These are phyloP conservation scores for Hemicentrotus pulcherrimus DNA, from an alignment of 35 echinoderm and acorn worm genomes.

Conservation along the genomic window DNA sequence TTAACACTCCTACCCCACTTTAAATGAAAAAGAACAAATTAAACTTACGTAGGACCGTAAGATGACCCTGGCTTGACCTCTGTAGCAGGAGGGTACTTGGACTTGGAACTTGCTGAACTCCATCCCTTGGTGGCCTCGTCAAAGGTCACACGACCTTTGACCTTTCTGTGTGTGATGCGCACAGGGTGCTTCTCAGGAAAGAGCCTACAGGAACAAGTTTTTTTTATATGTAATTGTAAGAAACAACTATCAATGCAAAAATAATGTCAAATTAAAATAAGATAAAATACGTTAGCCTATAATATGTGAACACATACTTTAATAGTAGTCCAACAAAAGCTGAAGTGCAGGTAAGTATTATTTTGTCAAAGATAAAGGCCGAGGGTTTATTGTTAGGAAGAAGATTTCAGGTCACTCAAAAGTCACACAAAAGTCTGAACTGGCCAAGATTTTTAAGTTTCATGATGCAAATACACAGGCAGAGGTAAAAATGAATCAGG, in stretches of 20 bases:
- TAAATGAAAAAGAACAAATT: background rate
- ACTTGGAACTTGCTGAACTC: background rate
- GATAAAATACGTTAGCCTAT: background rate
- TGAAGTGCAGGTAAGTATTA: no score
- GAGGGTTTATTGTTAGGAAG: no score
- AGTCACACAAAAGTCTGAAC: no score
- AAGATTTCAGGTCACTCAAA: no score
- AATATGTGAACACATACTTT: background rate
- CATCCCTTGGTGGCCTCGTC: conserved; percentile 21
- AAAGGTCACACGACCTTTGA: background rate
- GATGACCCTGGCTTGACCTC: background rate
- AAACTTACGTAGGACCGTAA: conserved; percentile 36
- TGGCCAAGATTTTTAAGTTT: no score
- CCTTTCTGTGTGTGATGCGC: conserved; percentile 8
- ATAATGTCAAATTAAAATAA: background rate
- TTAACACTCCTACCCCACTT: no score
- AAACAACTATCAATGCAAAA: background rate
- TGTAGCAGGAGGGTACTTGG: background rate
- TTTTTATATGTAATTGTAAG: background rate
- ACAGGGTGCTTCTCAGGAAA: background rate
- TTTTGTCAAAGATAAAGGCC: no score
- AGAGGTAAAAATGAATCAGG: no score
- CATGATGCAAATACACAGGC: no score
- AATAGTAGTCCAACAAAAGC: background rate
- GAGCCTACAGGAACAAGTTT: background rate